Evolutionary conservation across 2,888 invertebrate genomes (phyloP).

Genomic region (Clivina fossor): DNA sequence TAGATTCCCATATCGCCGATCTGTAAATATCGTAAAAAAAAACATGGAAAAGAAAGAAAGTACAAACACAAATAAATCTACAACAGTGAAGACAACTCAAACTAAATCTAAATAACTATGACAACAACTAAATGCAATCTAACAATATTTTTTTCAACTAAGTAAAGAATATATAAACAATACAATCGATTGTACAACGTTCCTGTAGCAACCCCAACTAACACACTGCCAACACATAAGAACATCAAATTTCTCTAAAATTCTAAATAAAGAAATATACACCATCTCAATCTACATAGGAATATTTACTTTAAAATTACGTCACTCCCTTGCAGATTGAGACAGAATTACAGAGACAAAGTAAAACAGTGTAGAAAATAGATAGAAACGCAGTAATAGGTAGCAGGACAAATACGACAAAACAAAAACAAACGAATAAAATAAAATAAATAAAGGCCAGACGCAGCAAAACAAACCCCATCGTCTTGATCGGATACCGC

Average conservation of each 20-base stretch:
- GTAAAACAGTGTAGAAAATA: too few relatives aligned
- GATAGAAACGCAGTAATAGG: constrained; percentile 17
- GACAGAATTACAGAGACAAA: too few relatives aligned
- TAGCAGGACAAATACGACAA: neutral
- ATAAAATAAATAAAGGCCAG: constrained; percentile 39
- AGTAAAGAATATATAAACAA: constrained; percentile 2
- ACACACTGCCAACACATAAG: constrained; percentile 24
- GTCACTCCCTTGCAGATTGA: too few relatives aligned
- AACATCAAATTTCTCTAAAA: constrained; percentile 21
- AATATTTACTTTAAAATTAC: too few relatives aligned
- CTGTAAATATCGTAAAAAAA: too few relatives aligned
- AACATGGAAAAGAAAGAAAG: constrained; percentile 11
- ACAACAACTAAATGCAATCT: constrained; percentile 20
- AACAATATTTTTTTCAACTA: neutral
- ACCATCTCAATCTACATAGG: neutral
- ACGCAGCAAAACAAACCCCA: constrained; percentile 51
- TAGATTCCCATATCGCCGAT: too few relatives aligned
- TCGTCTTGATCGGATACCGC: constrained; percentile 55
- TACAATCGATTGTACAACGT: constrained; percentile 6
- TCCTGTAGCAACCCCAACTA: constrained; percentile 18
- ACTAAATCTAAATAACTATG: constrained; percentile 18
- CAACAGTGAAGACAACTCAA: constrained; percentile 17
- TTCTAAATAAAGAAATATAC: constrained; percentile 14
- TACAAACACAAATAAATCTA: constrained; percentile 15
- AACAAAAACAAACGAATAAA: too few relatives aligned